Evolutionary conservation across 2,888 invertebrate genomes (phyloP).

Genomic region (Dasysyrphus tricinctus): DNA sequence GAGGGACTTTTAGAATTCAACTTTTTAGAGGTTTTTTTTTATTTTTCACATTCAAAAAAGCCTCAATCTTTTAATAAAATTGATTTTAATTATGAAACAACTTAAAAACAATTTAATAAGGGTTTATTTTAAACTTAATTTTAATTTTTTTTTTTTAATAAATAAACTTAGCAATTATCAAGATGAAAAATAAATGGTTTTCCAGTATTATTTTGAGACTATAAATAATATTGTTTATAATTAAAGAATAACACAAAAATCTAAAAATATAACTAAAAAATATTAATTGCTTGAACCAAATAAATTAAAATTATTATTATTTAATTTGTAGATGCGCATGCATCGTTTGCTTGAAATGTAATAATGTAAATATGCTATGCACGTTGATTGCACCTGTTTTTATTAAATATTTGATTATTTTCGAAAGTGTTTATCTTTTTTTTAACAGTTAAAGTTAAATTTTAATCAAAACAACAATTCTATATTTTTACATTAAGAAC

Average conservation of each 20-base stretch:
- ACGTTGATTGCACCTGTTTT: conserved; percentile 34
- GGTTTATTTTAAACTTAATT: no score
- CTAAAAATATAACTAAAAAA: background rate
- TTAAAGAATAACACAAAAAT: background rate
- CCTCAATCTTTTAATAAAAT: no score
- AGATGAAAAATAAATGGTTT: background rate
- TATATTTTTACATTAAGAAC: background rate
- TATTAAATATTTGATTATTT: background rate
- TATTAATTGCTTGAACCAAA: background rate
- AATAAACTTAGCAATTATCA: no score
- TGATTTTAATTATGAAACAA: no score
- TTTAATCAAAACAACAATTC: conserved; percentile 1
- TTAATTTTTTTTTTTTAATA: no score
- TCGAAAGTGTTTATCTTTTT: background rate
- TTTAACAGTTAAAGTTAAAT: background rate
- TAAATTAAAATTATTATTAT: background rate
- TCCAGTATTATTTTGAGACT: background rate
- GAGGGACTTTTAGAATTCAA: no score
- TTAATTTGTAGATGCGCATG: conserved; percentile 32
- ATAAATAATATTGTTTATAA: background rate
- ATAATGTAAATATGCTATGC: background rate
- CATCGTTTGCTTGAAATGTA: conserved; percentile 24
- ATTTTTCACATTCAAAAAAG: no score
- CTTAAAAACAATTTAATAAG: no score
- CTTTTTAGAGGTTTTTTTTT: no score